These are phyloP conservation scores for Acleris sparsana DNA, from an alignment of 2,888 invertebrate species.

Conservation along the genomic window DNA sequence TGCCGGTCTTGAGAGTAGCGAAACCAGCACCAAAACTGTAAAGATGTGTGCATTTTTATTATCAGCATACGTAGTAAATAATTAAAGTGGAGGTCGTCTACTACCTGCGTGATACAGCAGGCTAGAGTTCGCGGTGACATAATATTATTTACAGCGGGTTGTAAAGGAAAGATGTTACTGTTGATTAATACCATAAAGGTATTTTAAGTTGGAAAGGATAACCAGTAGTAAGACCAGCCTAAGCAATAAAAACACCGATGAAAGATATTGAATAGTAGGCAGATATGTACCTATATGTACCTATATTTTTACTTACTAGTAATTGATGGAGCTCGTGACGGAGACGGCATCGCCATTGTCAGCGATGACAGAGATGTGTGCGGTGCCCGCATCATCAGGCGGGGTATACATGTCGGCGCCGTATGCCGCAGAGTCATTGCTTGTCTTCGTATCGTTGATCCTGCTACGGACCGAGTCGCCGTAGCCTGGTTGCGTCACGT, in stretches of 20 bases:
- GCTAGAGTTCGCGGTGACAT: too few species aligned
- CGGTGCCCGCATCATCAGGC: conserved; percentile 89
- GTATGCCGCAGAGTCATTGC: conserved; percentile 85
- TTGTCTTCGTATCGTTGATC: conserved; percentile 88
- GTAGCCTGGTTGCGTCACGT: conserved; percentile 85
- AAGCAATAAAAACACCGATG: too few species aligned
- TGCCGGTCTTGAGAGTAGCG: conserved; percentile 91
- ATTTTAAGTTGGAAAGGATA: too few species aligned
- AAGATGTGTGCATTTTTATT: conserved; percentile 31
- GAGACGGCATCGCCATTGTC: conserved; percentile 96
- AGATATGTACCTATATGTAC: too few species aligned
- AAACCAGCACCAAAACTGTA: conserved; percentile 92
- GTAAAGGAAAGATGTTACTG: too few species aligned
- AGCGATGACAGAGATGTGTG: conserved; percentile 93
- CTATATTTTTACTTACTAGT: conserved; percentile 77
- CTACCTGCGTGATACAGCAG: too few species aligned
- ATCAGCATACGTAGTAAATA: neutral
- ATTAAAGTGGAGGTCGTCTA: too few species aligned
- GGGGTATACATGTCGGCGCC: conserved; percentile 84
- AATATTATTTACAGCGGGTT: too few species aligned
- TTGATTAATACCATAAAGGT: too few species aligned
- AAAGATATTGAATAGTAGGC: too few species aligned
- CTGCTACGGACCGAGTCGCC: conserved; percentile 81
- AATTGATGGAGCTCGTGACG: conserved; percentile 95
- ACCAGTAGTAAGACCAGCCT: too few species aligned